These are phyloP conservation scores for Rhabdomys pumilio DNA, from an alignment of 2,797 vertebrate species.

Conservation along the genomic window DNA sequence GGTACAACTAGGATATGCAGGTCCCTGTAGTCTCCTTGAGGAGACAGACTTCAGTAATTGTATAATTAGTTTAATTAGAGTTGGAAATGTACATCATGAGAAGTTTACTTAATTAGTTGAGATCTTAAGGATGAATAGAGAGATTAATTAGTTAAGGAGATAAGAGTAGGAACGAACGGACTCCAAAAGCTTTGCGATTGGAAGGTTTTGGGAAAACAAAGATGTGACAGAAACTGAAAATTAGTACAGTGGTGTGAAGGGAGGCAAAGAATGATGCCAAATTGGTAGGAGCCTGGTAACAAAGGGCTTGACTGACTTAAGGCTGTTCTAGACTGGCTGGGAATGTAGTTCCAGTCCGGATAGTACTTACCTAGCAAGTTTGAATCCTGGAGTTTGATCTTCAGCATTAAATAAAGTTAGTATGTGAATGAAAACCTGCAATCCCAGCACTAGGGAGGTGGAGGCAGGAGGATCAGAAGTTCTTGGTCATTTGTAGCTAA, in stretches of 20 bases:
- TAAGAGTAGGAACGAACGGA: constrained; percentile 33
- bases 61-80: constrained; percentile 76
- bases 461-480: background rate
- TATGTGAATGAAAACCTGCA: background rate
- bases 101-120: constrained; percentile 56
- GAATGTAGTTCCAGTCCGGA: background rate
- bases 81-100: constrained; percentile 19
- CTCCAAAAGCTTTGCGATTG: constrained; percentile 56
- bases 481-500: background rate
- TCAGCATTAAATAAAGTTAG: background rate
- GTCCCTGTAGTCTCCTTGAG: constrained; percentile 45
- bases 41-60: constrained; percentile 69
- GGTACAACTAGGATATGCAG: constrained; percentile 24
- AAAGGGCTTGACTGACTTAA: background rate
- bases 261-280: background rate
- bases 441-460: background rate
- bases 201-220: constrained; percentile 5
- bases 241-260: background rate
- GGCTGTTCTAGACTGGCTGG: background rate
- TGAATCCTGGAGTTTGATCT: background rate
- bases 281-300: background rate
- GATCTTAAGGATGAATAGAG: constrained; percentile 65
- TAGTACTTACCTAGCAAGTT: background rate
- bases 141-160: constrained; percentile 70
- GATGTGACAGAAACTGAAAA: constrained; percentile 36